Evolutionary conservation across 2,888 invertebrate genomes (phyloP), one percentile per base, ranked within the genome.

Genomic region (Yponomeuta plumbellus): DNA sequence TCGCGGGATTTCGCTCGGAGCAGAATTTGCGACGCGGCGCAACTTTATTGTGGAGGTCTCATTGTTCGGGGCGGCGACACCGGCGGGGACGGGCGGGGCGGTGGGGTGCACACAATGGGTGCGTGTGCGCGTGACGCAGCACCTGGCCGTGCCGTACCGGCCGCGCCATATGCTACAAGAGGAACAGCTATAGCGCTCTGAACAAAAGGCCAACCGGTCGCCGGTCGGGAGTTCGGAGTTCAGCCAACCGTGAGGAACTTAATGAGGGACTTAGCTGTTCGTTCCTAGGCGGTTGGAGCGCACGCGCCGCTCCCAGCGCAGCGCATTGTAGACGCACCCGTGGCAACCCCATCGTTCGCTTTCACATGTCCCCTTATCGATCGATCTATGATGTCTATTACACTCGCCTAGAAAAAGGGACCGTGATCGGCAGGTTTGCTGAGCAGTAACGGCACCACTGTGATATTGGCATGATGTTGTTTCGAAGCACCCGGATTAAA

Each of bases 41-140:
- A 70, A 66, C 67, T 68, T 67, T 68, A 68, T 73, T 70, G 75
- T 79, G 73, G 79, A 79, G 79, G 79, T 76, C 75, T 76, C 71
- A 83, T 84, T 80, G 85, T 83, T 80, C 77, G 77, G 83, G 77
- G 80, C 80, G 78, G 75, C 80, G 81, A 44, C 63, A 44, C 22
- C 44, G 63, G 21, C 11, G 10, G 63, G 13, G 63, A 44, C 17
- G 8, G 59, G 58, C 44, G 61, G 71, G 67, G 70, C 70, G 70
- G 70, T 71, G 57, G 21, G 23, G 62, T 26, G 34, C 40, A 44
- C 20, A 62, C 63, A 90, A 90, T 88, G 82, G 87, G 90, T 86
- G 88, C 89, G 87, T 77, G 86, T 83, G 88, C 86, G 88, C 90
- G 88, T 91, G 88, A 90, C 91, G 90, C 66, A 78, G 76, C 90